Conservation (phyloP, 2,888 invertebrate species). For the Cheilosia soror region DNA sequence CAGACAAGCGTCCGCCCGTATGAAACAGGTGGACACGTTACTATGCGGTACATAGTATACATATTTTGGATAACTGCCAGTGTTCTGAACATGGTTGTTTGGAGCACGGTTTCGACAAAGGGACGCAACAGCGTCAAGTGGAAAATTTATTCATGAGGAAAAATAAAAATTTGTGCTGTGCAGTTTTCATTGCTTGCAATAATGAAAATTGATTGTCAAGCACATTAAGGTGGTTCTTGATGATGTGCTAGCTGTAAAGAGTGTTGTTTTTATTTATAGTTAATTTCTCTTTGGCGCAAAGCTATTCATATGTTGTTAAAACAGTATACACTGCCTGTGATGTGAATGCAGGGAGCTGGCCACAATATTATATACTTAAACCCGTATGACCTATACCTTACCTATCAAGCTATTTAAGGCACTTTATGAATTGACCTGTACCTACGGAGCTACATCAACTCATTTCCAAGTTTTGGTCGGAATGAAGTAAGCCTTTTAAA, state of each 20-base stretch:
- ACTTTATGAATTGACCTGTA: too few relatives aligned
- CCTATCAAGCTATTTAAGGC: too few relatives aligned
- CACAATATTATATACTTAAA: too few relatives aligned
- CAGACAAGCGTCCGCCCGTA: constrained; percentile 56
- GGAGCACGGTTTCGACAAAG: neutral
- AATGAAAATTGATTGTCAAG: constrained; percentile 70
- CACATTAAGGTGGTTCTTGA: constrained; percentile 50
- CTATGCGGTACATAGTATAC: constrained; percentile 19
- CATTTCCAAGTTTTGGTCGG: too few relatives aligned
- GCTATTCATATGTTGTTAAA: neutral
- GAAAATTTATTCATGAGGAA: constrained; percentile 71
- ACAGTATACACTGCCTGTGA: neutral
- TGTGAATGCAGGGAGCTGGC: neutral
- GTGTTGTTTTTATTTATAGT: neutral
- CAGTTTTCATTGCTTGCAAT: constrained; percentile 51
- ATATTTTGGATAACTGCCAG: constrained; percentile 58
- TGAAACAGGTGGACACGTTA: constrained; percentile 67
- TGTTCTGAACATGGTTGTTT: constrained; percentile 18
- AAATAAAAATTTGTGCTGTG: constrained; percentile 42
- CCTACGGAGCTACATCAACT: too few relatives aligned
- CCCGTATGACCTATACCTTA: too few relatives aligned
- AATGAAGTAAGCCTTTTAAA: too few relatives aligned
- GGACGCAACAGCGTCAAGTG: constrained; percentile 64
- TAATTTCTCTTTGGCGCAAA: neutral
- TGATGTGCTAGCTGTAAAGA: constrained; percentile 2